A percentile compares a stretch with the other conserved stretches of the same genome.
These are phyloP conservation scores for Tetramorium parvispinum DNA, from an alignment of 1,140 invertebrate genomes.

Conservation along the genomic window DNA sequence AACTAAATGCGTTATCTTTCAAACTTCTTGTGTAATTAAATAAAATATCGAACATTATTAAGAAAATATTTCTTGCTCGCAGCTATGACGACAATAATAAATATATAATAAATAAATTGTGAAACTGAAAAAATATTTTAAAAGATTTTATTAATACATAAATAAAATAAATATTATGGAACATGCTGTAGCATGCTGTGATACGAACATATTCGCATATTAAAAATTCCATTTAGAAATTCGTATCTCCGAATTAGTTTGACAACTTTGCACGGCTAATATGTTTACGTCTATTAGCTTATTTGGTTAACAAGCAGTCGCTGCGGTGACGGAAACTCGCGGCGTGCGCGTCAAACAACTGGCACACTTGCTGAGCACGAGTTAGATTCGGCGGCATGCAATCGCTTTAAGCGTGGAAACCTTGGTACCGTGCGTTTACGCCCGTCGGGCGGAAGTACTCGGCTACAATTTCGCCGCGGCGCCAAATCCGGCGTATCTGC, in stretches of 20 bases:
- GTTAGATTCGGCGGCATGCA: slow-evolving; percentile 20
- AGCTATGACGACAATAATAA: background rate
- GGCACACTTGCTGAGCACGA: slow-evolving; percentile 18
- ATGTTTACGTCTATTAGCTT: slow-evolving; percentile 46
- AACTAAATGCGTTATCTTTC: background rate
- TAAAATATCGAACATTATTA: background rate
- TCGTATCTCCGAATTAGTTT: slow-evolving; percentile 9
- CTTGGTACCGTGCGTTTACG: slow-evolving; percentile 19
- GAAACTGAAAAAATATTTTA: background rate
- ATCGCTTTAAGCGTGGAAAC: slow-evolving; percentile 19
- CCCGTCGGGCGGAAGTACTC: slow-evolving; percentile 36
- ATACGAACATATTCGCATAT: background rate
- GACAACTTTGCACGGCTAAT: slow-evolving; percentile 34
- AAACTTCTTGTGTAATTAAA: background rate
- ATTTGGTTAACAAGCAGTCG: slow-evolving; percentile 50
- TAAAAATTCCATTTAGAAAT: slow-evolving; percentile 15
- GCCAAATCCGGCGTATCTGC: slow-evolving; percentile 40
- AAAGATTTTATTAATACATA: background rate
- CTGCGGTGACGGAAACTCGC: background rate
- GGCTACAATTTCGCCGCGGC: slow-evolving; percentile 33
- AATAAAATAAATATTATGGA: background rate
- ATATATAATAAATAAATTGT: background rate
- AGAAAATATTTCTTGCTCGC: background rate
- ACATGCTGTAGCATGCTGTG: background rate
- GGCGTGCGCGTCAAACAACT: slow-evolving; percentile 4